Evolutionary conservation across 2,888 invertebrate species (phyloP), one percentile per base, ranked within the genome.

Genomic region (Megamerina dolium): DNA sequence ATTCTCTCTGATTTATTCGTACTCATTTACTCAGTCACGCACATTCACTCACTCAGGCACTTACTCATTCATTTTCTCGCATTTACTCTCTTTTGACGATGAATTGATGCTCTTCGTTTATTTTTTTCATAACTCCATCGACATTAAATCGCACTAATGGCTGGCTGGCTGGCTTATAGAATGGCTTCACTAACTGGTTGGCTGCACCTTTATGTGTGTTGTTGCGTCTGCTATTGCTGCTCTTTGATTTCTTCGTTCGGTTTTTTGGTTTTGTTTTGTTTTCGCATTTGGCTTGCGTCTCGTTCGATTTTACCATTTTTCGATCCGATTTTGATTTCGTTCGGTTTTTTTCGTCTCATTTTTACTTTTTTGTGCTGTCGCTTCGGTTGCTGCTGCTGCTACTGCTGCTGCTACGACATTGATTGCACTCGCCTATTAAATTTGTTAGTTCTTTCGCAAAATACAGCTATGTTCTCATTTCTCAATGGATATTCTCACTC

Each of bases 181-280:
- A n/a, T n/a, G n/a, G n/a, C n/a, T n/a, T n/a, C n/a, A n/a, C n/a
- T n/a, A n/a, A n/a, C n/a, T n/a, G n/a, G n/a, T n/a, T n/a, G n/a
- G n/a, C n/a, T n/a, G n/a, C n/a, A 33, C 17, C 23, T 8, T 8
- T 23, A 23, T 23, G 6, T 6, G 6, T 23, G 23, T 23, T 23
- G 23, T 38, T 16, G 37, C 12, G 27, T 20, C 16, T 36, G 46
- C 48, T 45, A 40, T 48, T 51, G 51, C 43, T 44, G 55, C 54
- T 59, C 56, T 55, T 56, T 33, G 51, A 58, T 55, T 61, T 60
- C 53, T 59, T 56, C 57, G 57, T 56, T 63, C 60, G 54, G 49
- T 58, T 56, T 57, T 52, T 61, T 48, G 50, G 55, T 54, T 56
- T 53, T 45, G 46, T 48, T 31, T 50, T 34, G 18, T 38, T 41